Percentiles rank a stretch among this genome's conserved stretches.
Conservation (phyloP, 2,797 vertebrate genomes). For the Acropternis orthonyx region DNA sequence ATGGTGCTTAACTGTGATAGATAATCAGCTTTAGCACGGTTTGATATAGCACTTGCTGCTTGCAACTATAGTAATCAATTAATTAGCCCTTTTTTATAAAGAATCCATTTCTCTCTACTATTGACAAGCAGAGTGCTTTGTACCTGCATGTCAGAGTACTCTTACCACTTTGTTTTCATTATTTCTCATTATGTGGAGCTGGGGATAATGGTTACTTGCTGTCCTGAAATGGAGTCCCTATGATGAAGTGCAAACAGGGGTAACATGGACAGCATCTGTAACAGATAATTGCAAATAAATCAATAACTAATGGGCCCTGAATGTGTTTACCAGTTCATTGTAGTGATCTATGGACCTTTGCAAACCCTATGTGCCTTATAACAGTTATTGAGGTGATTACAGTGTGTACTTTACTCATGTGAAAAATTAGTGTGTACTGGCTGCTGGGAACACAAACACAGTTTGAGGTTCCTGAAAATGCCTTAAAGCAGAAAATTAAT, state of each 20-base stretch:
- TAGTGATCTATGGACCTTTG: slow-evolving; percentile 36
- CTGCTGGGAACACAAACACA: neutral
- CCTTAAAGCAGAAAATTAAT: neutral
- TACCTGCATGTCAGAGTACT: neutral
- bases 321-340: slow-evolving; percentile 62
- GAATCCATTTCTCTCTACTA: neutral
- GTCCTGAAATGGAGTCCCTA: slow-evolving; percentile 7
- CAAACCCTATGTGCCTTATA: slow-evolving; percentile 21
- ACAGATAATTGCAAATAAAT: slow-evolving; percentile 67
- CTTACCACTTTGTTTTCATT: slow-evolving; percentile 29
- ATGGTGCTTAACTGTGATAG: neutral
- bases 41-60: neutral
- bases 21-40: neutral
- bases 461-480: neutral
- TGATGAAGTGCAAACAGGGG: slow-evolving; percentile 26
- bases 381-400: slow-evolving; percentile 44
- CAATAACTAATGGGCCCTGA: slow-evolving; percentile 62
- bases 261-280: slow-evolving; percentile 1
- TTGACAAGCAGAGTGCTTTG: neutral
- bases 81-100: slow-evolving; percentile 7
- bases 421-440: neutral
- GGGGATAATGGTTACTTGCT: slow-evolving; percentile 7
- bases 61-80: neutral
- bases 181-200: neutral
- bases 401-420: neutral